phyloP scores from a whole-genome alignment of 1,140 invertebrate genomes.

The Nasonia vitripennis region DNA sequence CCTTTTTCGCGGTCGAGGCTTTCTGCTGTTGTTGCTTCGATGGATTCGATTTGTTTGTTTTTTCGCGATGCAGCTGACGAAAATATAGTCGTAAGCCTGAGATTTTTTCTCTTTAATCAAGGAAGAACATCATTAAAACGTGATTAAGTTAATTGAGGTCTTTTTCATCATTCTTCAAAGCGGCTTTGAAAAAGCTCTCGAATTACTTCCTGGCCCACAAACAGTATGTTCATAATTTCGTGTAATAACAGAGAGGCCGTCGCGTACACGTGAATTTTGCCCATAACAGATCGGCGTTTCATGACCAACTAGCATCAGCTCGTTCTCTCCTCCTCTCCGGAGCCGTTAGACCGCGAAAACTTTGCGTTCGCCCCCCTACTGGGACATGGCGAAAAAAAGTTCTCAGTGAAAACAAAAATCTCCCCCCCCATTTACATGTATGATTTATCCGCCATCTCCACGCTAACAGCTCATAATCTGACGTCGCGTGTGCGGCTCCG shows the following conservation, averaged over 20 bases:
- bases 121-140: too few species aligned
- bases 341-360: not conserved
- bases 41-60: not conserved
- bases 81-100: too few species aligned
- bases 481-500: too few species aligned
- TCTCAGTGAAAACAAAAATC: not conserved
- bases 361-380: not conserved
- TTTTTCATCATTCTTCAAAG: not conserved
- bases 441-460: not conserved
- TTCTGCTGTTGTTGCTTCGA: not conserved
- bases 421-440: not conserved
- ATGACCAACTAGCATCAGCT: not conserved
- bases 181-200: not conserved
- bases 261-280: not conserved
- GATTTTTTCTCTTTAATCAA: too few species aligned
- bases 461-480: too few species aligned
- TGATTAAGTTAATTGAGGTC: not conserved
- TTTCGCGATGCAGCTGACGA: too few species aligned
- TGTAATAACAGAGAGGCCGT: too few species aligned
- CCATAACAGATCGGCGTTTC: not conserved
- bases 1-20: not conserved
- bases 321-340: too few species aligned
- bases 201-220: not conserved
- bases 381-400: not conserved
- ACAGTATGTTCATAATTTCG: not conserved